Base-by-base conservation (phyloP, 1,140 invertebrate genomes). In the Drosophila bocqueti region DNA sequence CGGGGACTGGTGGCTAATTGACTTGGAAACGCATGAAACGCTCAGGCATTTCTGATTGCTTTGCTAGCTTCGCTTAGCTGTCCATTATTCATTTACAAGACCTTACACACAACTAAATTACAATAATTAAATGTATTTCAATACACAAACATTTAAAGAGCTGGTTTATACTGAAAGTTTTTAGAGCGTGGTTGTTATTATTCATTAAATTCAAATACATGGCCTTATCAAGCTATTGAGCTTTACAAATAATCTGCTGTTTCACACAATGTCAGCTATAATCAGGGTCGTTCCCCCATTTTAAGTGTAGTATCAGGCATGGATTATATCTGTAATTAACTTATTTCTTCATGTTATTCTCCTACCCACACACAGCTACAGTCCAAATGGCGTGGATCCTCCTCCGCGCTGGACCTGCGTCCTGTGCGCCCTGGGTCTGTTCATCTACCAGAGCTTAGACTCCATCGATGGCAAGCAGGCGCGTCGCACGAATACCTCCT, bases 381-480 rank as follows among this genome's bases (percentile, higher is more conserved):
- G 94, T 91, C 95, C 95, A 60, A 95, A 96, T 92, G 95, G 95
- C 9, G 93, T 94, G 79, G 92, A 94, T 69, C 94, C 98, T 94
- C 96, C 97, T 40, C 99, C 99, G 50, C 94, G 96, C 92, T 99
- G 98, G 98, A 96, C 97, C 15, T 98, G 97, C 93, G 94, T 98
- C 40, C 92, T 99, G 0, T 99, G 98, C 93, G 98, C 97, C 2
- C 82, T 99, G 45, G 99, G 99, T 24, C 94, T 99, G 55, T 99
- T 99, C 94, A 94, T 99, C 58, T 99, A 99, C 94, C 99, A 99
- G 94, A 99, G 98, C 87, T 94, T 99, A 75, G 99, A 99, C 94
- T 99, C 99, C 15, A 98, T 98, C 65, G 99, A 99, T 94, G 99
- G 99, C n/a, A 99, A 99, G 94, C 99, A 99, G 94, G 99, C 99